Conservation (phyloP, 2,797 vertebrate species). For the Iguana delicatissima region DNA sequence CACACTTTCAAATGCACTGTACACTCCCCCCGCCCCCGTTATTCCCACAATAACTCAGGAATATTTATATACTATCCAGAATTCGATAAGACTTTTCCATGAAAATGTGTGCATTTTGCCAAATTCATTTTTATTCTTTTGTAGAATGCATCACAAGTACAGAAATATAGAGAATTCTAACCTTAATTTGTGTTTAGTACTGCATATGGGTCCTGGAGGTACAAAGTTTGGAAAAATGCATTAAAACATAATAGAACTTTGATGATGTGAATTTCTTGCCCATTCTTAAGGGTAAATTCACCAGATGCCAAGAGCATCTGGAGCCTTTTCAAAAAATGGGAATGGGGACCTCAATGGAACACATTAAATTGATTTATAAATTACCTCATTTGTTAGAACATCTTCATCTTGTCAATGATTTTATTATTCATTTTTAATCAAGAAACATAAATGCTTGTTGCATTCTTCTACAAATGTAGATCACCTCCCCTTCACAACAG, state of each 20-base stretch:
- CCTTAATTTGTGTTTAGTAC: neutral
- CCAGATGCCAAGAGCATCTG: neutral
- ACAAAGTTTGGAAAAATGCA: neutral
- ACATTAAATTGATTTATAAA: neutral
- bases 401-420: conserved; percentile 31
- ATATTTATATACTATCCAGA: neutral
- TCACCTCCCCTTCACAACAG: conserved; percentile 34
- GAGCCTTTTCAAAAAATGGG: neutral
- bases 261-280: neutral
- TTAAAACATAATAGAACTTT: neutral
- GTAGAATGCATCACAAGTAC: neutral
- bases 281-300: neutral
- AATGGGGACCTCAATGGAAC: neutral
- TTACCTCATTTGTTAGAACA: neutral
- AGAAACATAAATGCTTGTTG: conserved; percentile 4
- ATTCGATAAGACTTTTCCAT: neutral
- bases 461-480: conserved; percentile 3
- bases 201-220: neutral
- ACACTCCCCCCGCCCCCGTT: no score
- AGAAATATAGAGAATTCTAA: neutral
- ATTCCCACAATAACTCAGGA: neutral
- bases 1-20: neutral
- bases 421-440: conserved; percentile 27
- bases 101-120: neutral
- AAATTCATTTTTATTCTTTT: neutral